Percentiles rank a stretch among this genome's conserved stretches.
phyloP scores from a whole-genome alignment of 2,113 vertebrate species.

The Monarcha castaneiventris region DNA sequence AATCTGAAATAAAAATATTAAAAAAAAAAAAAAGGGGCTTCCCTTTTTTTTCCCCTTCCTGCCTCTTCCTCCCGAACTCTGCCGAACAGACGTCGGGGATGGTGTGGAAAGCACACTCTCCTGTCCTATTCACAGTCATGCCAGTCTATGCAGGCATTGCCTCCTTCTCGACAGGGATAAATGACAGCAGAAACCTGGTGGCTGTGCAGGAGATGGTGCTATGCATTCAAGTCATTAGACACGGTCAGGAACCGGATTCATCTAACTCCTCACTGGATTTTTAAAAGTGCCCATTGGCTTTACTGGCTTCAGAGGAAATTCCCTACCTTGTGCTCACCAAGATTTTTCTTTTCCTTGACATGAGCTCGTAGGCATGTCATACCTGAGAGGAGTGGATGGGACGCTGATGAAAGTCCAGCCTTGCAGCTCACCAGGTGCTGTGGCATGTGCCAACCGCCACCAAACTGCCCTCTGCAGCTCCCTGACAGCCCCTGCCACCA shows the following conservation, averaged over 20 bases:
- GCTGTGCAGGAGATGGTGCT: not conserved
- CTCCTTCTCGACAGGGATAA: not conserved
- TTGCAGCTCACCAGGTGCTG: not conserved
- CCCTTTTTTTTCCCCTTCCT: not conserved
- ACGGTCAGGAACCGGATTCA: not conserved
- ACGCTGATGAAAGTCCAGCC: not conserved
- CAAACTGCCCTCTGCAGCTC: accelerated
- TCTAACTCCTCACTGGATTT: not conserved
- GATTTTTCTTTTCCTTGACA: not conserved
- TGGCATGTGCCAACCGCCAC: not conserved
- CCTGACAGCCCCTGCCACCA: accelerated
- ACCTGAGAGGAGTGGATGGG: not conserved
- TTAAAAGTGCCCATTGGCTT: not conserved
- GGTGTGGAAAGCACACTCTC: not conserved
- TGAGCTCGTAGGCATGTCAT: not conserved
- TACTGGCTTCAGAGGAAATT: not conserved
- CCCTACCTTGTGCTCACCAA: not conserved
- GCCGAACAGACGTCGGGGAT: accelerated
- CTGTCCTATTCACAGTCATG: accelerated
- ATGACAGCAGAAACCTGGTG: not conserved
- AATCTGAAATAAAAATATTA: accelerated
- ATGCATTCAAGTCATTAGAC: not conserved
- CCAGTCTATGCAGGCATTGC: not conserved
- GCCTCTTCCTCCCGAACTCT: not conserved
- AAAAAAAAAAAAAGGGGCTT: too few relatives aligned